Evolutionary conservation across 1,140 invertebrate genomes (phyloP), one percentile per base, ranked within the genome.

Genomic region (Maniola jurtina): DNA sequence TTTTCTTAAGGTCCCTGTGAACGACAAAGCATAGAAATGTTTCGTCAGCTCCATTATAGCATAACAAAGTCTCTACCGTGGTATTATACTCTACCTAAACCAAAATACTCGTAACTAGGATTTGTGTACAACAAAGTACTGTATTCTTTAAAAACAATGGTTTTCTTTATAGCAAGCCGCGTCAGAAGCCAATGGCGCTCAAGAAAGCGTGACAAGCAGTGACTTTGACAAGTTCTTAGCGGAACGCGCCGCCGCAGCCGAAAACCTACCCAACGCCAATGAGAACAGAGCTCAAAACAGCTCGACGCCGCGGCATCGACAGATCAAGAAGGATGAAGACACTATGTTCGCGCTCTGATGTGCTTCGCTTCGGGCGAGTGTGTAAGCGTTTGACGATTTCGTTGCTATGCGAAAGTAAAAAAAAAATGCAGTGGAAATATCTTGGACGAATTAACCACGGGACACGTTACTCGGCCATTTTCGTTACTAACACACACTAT

Each of bases 141-240:
- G 25, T 25, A 25, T 25, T 25, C 25, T 48, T 48, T 48, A 6
- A 52, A 14, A 25, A 14, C 5, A 40, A 25, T 36, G 48, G 8
- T 65, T 54, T 10, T 58, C 10, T 47, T 34, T 15, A 67, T 62
- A 13, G 0, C 77, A 88, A 80, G 85, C 85, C 1, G 79, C 84
- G 0, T 75, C 79, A 0, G 86, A 89, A 65, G 80, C 80, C 0
- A 80, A 78, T 54, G 81, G 77, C 5, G 75, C 69, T 14, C 94
- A 95, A 79, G 95, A 95, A 78, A 95, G 95, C 8, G 89, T 96
- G 33, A 97, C 96, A 13, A 96, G 95, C 72, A 96, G 96, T 72
- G 97, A 98, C 87, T 99, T 99, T 91, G 97, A 98, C 80, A 93
- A 95, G 79, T 99, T 98, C 89, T 92, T 98, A 35, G 96, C 96